These are phyloP conservation scores for Pelosia muscerda DNA, from an alignment of 2,888 invertebrate genomes.

Conservation along the genomic window DNA sequence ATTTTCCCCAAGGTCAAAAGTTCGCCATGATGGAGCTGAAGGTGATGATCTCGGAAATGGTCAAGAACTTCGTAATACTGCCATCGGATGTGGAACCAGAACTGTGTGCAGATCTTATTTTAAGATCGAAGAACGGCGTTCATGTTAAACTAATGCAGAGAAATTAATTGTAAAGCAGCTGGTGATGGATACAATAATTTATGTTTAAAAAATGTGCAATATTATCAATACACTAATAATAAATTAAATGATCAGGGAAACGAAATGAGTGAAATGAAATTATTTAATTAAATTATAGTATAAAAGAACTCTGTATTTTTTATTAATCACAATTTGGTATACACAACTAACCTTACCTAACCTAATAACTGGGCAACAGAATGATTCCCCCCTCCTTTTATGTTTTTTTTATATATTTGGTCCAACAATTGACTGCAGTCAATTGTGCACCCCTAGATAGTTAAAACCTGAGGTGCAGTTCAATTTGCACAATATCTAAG, in stretches of 20 bases:
- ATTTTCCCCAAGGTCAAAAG: constrained; percentile 62
- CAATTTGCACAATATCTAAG: too few species aligned
- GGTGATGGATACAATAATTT: not conserved
- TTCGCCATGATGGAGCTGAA: constrained; percentile 82
- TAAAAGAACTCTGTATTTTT: too few species aligned
- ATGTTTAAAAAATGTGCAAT: not conserved
- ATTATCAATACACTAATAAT: not conserved
- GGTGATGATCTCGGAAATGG: constrained; percentile 75
- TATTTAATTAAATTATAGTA: not conserved
- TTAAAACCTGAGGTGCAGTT: too few species aligned
- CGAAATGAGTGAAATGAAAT: not conserved
- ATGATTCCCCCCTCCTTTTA: too few species aligned
- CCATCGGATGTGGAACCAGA: constrained; percentile 71
- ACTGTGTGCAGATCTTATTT: constrained; percentile 75
- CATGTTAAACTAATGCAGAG: constrained; percentile 69
- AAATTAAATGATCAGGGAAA: not conserved
- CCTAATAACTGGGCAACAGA: too few species aligned
- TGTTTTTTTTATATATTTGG: too few species aligned
- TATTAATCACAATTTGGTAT: too few species aligned
- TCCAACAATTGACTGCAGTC: too few species aligned
- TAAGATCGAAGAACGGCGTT: constrained; percentile 72
- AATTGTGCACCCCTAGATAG: too few species aligned
- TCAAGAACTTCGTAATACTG: constrained; percentile 73
- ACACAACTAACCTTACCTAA: too few species aligned
- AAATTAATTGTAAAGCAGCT: constrained; percentile 21